phyloP scores from a whole-genome alignment of 2,888 invertebrate species.

The Taenaris catops region DNA sequence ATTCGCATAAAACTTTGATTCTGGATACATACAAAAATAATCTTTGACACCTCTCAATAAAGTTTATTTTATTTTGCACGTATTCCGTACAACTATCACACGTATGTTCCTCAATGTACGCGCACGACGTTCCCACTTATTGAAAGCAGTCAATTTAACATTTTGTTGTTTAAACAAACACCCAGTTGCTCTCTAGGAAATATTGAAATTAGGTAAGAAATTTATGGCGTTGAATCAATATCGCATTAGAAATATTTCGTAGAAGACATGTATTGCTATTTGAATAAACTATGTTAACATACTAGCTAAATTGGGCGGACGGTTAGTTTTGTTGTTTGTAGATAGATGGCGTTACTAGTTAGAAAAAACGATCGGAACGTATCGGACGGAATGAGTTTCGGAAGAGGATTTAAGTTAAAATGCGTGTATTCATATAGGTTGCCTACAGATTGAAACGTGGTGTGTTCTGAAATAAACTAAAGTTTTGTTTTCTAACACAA shows the following conservation, averaged over 20 bases:
- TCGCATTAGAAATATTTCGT: slow-evolving; percentile 12
- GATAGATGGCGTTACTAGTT: slow-evolving; percentile 32
- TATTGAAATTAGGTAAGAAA: slow-evolving; percentile 47
- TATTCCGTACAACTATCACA: slow-evolving; percentile 2
- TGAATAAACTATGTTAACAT: slow-evolving; percentile 7
- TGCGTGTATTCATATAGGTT: too few species aligned
- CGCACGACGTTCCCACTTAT: slow-evolving; percentile 51
- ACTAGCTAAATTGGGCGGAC: too few species aligned
- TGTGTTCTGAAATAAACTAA: too few species aligned
- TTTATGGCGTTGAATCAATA: slow-evolving; percentile 31
- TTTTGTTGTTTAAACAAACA: slow-evolving; percentile 70
- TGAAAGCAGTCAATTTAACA: slow-evolving; percentile 69
- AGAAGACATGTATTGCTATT: slow-evolving; percentile 8
- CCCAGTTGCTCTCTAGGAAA: slow-evolving; percentile 37
- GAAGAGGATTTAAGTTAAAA: too few species aligned
- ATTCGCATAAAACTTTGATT: slow-evolving; percentile 8
- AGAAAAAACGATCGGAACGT: too few species aligned
- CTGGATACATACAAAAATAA: slow-evolving; percentile 9
- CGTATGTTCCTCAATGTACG: slow-evolving; percentile 18
- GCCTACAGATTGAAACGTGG: too few species aligned
- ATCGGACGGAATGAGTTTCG: too few species aligned
- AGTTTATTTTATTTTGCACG: slow-evolving; percentile 9
- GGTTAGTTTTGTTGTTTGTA: slow-evolving; percentile 13
- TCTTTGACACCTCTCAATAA: slow-evolving; percentile 5
- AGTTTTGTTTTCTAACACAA: too few species aligned